Percentiles rank a stretch among this genome's conserved stretches.
These are phyloP conservation scores for Meloidogyne exigua DNA, from an alignment of 1,140 invertebrate species.

Conservation along the genomic window DNA sequence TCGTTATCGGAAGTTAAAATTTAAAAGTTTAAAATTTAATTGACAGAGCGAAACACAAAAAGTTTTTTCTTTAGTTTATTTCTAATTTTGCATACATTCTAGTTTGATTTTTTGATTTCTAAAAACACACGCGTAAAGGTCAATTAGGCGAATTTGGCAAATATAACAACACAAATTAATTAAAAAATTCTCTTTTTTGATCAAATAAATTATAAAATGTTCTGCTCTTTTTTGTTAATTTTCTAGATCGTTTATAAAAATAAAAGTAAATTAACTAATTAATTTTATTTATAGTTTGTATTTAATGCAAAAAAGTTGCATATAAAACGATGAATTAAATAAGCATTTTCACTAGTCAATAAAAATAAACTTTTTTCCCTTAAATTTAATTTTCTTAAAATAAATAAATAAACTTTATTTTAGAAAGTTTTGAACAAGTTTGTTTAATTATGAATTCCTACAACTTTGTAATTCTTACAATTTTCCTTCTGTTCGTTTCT, in stretches of 20 bases:
- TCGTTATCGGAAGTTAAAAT: neutral
- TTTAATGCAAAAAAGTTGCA: too few relatives aligned
- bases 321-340: neutral
- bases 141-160: neutral
- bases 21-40: neutral
- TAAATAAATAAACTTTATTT: too few relatives aligned
- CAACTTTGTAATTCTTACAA: neutral
- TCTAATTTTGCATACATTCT: neutral
- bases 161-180: neutral
- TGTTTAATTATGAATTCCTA: neutral
- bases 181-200: neutral
- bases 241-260: neutral
- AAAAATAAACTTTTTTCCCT: neutral
- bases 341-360: neutral
- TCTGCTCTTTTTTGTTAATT: neutral
- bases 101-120: neutral
- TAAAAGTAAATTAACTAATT: neutral
- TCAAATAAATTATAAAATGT: neutral
- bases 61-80: neutral
- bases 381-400: too few relatives aligned
- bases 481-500: neutral
- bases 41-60: neutral
- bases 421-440: too few relatives aligned
- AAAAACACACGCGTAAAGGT: neutral
- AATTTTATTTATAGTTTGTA: neutral